Conservation (phyloP, 2,113 vertebrate species). For the Eonycteris spelaea region DNA sequence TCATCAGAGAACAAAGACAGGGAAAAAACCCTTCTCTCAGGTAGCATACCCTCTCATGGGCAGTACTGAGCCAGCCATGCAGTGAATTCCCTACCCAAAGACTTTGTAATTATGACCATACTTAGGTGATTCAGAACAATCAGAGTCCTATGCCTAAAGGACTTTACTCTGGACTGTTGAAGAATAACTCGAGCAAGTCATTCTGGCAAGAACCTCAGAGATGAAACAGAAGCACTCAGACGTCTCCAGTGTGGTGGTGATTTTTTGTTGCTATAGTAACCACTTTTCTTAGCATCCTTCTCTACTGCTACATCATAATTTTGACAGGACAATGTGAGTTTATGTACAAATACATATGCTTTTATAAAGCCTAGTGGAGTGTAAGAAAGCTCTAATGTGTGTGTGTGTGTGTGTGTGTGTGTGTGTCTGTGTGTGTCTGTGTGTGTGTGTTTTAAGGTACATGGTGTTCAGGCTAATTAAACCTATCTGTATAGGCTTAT, state of each 20-base stretch:
- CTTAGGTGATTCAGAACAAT: not conserved
- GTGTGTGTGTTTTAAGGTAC: not conserved
- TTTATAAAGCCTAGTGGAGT: not conserved
- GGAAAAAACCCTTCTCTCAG: not conserved
- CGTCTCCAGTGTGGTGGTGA: not conserved
- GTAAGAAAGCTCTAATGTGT: not conserved
- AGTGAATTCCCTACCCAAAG: not conserved
- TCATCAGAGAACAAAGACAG: not conserved
- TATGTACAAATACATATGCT: slow-evolving; percentile 8
- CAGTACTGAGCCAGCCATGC: not conserved
- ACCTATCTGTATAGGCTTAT: not conserved
- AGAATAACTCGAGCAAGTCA: not conserved
- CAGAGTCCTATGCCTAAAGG: not conserved
- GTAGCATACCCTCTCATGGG: not conserved
- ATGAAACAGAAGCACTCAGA: not conserved
- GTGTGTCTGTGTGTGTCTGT: too few relatives aligned
- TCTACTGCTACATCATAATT: not conserved
- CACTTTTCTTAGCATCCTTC: not conserved
- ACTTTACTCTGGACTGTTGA: not conserved
- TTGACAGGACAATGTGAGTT: slow-evolving; percentile 42
- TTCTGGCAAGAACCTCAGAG: not conserved
- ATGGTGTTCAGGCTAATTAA: not conserved
- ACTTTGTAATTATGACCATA: not conserved
- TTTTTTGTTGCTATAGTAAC: not conserved
- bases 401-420: too few relatives aligned